Base-by-base conservation (phyloP, 2,888 invertebrate genomes). In the Sesia bembeciformis region DNA sequence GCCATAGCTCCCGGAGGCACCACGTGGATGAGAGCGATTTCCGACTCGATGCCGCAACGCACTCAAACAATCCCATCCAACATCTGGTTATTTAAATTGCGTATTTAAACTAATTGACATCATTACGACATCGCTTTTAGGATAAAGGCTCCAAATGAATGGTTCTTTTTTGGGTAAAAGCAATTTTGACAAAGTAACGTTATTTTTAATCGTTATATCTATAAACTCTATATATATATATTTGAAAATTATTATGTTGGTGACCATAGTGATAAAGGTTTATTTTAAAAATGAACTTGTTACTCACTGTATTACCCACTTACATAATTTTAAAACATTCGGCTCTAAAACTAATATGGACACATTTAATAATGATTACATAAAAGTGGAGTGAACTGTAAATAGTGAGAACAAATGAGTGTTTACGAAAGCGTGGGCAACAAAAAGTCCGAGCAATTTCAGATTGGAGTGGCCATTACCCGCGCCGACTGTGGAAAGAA, bases 401-500 rank as follows among this genome's bases (percentile, higher is more conserved):
- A 72, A 74, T 65, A 68, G 63, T 73, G 69, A 65, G 67, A 70
- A 71, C 65, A 79, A 79, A 79, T 77, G 71, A 83, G 75, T 82
- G 79, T 82, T 83, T 81, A 77, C 74, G 69, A 76, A 81, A 79
- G 80, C 76, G 72, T 69, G 69, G 71, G 70, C 74, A 73, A 74
- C 81, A 79, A 82, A 67, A 77, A 74, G 71, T 66, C 72, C 68
- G 77, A 72, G 74, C 72, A 77, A 78, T 84, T 87, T 78, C 65
- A 77, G 74, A 82, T 80, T 85, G 84, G 76, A 87, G 86, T 84
- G 84, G 86, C 84, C 86, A 86, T 87, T 86, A 86, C 79, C 74
- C 75, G 74, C 77, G 74, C 78, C 74, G 80, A 76, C 83, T 80
- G 79, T 71, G 73, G 72, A 80, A 81, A 81, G 80, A 83, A 78